Evolutionary conservation across 2,888 invertebrate genomes (phyloP).

Genomic region (Dynastes hyllus): DNA sequence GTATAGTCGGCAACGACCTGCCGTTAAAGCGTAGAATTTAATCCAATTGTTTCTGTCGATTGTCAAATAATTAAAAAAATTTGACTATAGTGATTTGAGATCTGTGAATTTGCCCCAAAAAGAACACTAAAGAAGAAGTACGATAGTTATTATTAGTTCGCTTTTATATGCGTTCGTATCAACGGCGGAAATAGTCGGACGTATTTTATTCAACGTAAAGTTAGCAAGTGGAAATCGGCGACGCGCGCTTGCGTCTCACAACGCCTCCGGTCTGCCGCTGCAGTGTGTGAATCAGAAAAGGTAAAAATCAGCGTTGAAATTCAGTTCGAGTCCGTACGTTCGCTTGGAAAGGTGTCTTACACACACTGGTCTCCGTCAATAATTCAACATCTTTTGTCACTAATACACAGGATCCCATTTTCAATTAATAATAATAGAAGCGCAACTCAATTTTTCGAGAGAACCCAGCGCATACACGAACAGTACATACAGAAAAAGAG

Average conservation of each 20-base stretch:
- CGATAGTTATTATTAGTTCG: slow-evolving; percentile 31
- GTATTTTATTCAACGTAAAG: slow-evolving; percentile 9
- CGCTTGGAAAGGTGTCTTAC: slow-evolving; percentile 19
- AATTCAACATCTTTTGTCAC: slow-evolving; percentile 9
- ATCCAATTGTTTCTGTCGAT: slow-evolving; percentile 29
- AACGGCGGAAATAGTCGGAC: slow-evolving; percentile 17
- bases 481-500: not conserved
- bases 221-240: slow-evolving; percentile 21
- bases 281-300: slow-evolving; percentile 21
- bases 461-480: no score
- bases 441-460: slow-evolving; percentile 14
- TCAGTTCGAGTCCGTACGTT: slow-evolving; percentile 35
- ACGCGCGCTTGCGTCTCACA: slow-evolving; percentile 6
- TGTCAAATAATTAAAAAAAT: slow-evolving; percentile 27
- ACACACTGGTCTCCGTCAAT: slow-evolving; percentile 27
- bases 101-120: not conserved
- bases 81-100: not conserved
- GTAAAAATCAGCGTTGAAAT: slow-evolving; percentile 35
- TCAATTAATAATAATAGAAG: slow-evolving; percentile 10
- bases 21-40: not conserved
- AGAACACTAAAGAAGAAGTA: slow-evolving; percentile 5
- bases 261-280: not conserved
- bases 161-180: slow-evolving; percentile 33
- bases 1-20: slow-evolving; percentile 15
- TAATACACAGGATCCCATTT: not conserved